Evolutionary conservation across 2,113 vertebrate genomes (phyloP).

Genomic region (Ramphastos sulfuratus): DNA sequence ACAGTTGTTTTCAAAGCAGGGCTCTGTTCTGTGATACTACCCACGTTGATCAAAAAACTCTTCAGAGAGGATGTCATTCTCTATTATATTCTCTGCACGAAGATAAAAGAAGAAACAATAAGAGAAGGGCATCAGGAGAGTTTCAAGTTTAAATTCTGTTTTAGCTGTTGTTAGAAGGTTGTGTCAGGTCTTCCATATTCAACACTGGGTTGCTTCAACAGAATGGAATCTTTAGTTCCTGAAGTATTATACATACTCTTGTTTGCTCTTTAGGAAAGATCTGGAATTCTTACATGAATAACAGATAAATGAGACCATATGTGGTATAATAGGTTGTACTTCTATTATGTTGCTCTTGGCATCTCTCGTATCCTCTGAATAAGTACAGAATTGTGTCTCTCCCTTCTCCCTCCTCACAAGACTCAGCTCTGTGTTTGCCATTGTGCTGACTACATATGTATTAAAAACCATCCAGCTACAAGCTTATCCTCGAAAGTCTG

Average conservation of each 20-base stretch:
- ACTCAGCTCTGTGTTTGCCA: not conserved
- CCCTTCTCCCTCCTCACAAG: not conserved
- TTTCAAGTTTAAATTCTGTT: not conserved
- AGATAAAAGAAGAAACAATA: not conserved
- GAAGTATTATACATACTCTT: not conserved
- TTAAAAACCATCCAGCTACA: not conserved
- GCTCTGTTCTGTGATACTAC: not conserved
- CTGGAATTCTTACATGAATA: constrained; percentile 44
- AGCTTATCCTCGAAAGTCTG: not conserved
- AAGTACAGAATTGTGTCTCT: constrained; percentile 2
- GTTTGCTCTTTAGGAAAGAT: constrained; percentile 26
- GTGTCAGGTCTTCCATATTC: constrained; percentile 10
- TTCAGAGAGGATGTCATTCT: not conserved
- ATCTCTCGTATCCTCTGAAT: constrained; percentile 40
- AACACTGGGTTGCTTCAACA: not conserved
- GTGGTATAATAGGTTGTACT: constrained; percentile 51
- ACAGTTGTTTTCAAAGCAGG: not conserved
- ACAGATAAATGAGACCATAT: constrained; percentile 59
- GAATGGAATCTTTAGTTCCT: not conserved
- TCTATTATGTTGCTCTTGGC: constrained; percentile 57
- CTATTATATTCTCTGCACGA: not conserved
- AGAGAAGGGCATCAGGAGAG: not conserved
- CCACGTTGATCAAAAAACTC: not conserved
- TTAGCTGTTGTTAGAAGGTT: constrained; percentile 5
- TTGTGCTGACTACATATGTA: not conserved